Percentiles rank a stretch among this genome's conserved stretches.
phyloP scores from a whole-genome alignment of 2,113 vertebrate species.

The Aythya baeri region DNA sequence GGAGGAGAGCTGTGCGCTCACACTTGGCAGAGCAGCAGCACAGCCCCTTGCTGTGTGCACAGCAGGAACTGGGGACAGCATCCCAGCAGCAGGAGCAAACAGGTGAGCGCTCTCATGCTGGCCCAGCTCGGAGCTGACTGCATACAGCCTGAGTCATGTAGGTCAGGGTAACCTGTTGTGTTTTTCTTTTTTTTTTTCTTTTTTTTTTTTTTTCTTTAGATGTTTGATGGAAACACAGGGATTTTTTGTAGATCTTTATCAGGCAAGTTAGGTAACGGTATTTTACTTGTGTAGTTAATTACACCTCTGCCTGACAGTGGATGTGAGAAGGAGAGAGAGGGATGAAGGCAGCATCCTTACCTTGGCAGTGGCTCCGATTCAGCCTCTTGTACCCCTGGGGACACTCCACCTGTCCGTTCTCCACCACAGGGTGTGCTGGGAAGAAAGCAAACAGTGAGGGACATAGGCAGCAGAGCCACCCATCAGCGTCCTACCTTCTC shows the following conservation, averaged over 20 bases:
- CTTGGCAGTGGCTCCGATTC: conserved; percentile 93
- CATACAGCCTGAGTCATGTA: background rate
- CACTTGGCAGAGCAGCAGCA: background rate
- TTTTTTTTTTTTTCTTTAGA: background rate
- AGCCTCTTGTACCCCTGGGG: conserved; percentile 90
- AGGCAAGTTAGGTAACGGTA: background rate
- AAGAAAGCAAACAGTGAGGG: conserved; percentile 18
- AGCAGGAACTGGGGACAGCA: background rate
- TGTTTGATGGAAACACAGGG: background rate
- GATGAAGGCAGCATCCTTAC: conserved; percentile 74
- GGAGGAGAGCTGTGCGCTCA: background rate
- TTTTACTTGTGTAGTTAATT: background rate
- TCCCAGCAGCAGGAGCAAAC: background rate
- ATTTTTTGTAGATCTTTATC: background rate
- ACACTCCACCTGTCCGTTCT: conserved; percentile 91
- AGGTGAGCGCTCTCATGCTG: background rate
- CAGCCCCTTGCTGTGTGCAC: background rate
- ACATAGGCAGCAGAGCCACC: background rate
- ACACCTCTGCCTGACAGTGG: background rate
- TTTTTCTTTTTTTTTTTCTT: background rate
- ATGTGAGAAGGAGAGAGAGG: background rate
- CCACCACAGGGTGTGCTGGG: conserved; percentile 85
- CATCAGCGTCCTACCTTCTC: background rate
- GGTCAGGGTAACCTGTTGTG: background rate
- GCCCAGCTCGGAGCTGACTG: background rate